Conservation (phyloP, 2,888 invertebrate species). For the Allacma fusca region DNA sequence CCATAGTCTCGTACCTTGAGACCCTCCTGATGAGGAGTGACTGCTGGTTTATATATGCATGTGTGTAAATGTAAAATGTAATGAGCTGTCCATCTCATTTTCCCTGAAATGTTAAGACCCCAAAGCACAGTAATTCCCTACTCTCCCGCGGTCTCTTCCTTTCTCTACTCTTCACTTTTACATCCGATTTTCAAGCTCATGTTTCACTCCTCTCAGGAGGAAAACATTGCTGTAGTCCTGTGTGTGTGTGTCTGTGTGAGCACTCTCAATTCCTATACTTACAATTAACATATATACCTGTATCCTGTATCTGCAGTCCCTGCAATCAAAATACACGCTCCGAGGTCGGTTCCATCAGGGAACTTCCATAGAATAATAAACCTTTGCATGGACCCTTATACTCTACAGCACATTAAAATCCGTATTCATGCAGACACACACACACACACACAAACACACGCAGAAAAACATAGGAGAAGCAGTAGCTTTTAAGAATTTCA, state of each 20-base stretch:
- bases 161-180: slow-evolving; percentile 7
- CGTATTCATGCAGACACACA: too few species aligned
- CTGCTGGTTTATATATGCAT: not conserved
- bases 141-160: not conserved
- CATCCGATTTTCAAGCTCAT: slow-evolving; percentile 16
- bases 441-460: too few species aligned
- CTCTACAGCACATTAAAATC: not conserved
- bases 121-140: not conserved
- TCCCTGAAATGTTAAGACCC: not conserved
- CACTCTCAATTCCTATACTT: too few species aligned
- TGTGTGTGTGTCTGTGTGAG: too few species aligned
- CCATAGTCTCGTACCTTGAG: not conserved
- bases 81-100: slow-evolving; percentile 33
- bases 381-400: not conserved
- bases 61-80: slow-evolving; percentile 19
- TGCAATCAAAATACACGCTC: slow-evolving; percentile 1
- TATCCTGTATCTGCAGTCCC: not conserved
- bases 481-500: not conserved
- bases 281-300: not conserved
- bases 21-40: not conserved
- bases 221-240: not conserved
- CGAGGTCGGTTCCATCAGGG: not conserved
- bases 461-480: not conserved
- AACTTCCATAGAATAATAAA: slow-evolving; percentile 13
- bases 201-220: not conserved